Base-by-base conservation (phyloP, 2,113 vertebrate genomes). In the Tragelaphus imberbis region DNA sequence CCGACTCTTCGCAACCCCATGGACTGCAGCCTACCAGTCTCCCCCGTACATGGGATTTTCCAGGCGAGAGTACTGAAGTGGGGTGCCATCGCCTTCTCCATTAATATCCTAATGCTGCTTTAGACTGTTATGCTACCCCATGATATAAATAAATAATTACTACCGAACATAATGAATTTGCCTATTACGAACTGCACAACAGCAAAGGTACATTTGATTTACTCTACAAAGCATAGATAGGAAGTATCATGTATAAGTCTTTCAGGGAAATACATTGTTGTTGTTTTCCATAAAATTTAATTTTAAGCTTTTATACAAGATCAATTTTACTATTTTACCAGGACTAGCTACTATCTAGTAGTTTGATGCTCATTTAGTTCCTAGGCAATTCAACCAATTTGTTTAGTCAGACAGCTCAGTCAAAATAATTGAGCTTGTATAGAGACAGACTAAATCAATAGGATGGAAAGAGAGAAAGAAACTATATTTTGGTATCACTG, bases 371-470 rank as follows among this genome's bases (percentile, higher is more conserved):
- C 4, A 86, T 63, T 89, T 88, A 94, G 33, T 51, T 68, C 81
- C 7, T 3, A 90, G 30, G 88, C 47, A 88, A 36, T 82, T 90
- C 56, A 51, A 89, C 58, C 81, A 58, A 88, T 63, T 90, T 79
- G 5, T 89, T 92, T 82, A 92, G 44, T 82, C 13, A 77, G 23
- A 23, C 91, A 85, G 14, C 11, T 61, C 59, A 58, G 49, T 91
- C 11, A 95, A 84, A 89, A 93, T 87, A 75, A 79, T 28, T 88
- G 27, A 7, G 15, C 61, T 88, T 97, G 30, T 79, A 59, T 10
- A 94, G 10, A 95, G 59, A 90, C 4, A 85, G 30, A 36, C 23
- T 80, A 77, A 96, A 93, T 95, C 33, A 88, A 91, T 86, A 94
- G 16, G 9, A 55, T 63, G 30, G 28, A 86, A 51, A 33, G 15